These are phyloP conservation scores for Chaenocephalus aceratus DNA, from an alignment of 2,113 vertebrate species.

Conservation along the genomic window DNA sequence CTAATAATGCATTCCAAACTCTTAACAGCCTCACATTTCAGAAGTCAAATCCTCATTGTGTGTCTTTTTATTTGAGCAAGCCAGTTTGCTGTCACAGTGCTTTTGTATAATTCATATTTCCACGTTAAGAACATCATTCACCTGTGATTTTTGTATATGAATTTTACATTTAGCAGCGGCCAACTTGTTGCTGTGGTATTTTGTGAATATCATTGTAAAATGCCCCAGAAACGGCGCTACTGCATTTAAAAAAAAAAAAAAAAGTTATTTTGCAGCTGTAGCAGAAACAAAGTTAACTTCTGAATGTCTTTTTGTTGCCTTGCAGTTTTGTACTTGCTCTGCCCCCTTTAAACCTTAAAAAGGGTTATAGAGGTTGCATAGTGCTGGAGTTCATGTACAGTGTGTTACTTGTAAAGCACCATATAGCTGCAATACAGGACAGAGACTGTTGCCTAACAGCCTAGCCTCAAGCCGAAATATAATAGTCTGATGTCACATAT, in stretches of 20 bases:
- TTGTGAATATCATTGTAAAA: slow-evolving; percentile 65
- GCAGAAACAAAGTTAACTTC: slow-evolving; percentile 62
- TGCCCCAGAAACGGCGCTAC: slow-evolving; percentile 46
- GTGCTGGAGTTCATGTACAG: slow-evolving; percentile 59
- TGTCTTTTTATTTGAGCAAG: slow-evolving; percentile 65
- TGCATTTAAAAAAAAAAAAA: neutral
- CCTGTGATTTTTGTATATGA: slow-evolving; percentile 67
- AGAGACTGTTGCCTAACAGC: slow-evolving; percentile 79
- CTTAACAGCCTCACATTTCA: neutral
- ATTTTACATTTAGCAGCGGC: slow-evolving; percentile 60
- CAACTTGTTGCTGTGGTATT: slow-evolving; percentile 60
- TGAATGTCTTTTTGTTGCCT: slow-evolving; percentile 78
- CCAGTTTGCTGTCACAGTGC: slow-evolving; percentile 62
- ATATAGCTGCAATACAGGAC: slow-evolving; percentile 77
- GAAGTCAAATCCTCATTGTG: slow-evolving; percentile 15
- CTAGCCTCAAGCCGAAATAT: slow-evolving; percentile 66
- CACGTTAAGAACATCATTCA: slow-evolving; percentile 31
- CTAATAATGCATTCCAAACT: slow-evolving; percentile 6
- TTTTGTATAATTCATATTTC: slow-evolving; percentile 54
- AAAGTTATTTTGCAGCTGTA: slow-evolving; percentile 54
- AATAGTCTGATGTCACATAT: slow-evolving; percentile 65
- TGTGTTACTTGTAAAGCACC: slow-evolving; percentile 63
- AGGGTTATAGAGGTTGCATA: slow-evolving; percentile 54
- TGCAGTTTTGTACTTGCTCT: slow-evolving; percentile 71
- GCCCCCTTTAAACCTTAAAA: slow-evolving; percentile 66